These are phyloP conservation scores for Gallinago paraguaiae DNA, from an alignment of 2,113 vertebrate species.

Conservation along the genomic window DNA sequence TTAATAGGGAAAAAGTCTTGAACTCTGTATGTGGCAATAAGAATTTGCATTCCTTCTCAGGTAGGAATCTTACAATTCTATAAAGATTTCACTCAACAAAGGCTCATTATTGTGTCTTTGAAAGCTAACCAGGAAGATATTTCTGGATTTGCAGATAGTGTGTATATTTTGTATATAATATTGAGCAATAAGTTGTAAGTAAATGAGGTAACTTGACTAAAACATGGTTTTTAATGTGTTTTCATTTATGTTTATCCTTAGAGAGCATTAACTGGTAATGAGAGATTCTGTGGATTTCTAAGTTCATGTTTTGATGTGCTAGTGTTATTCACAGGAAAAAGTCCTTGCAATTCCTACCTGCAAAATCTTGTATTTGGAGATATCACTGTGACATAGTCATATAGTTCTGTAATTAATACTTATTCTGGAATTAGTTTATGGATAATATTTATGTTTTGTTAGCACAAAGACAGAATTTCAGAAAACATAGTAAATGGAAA, in stretches of 20 bases:
- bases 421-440: not conserved
- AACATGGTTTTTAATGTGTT: not conserved
- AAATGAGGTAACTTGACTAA: not conserved
- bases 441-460: not conserved
- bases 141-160: not conserved
- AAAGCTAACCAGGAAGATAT: not conserved
- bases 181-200: not conserved
- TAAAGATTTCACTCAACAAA: not conserved
- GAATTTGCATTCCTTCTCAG: conserved; percentile 45
- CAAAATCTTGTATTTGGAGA: not conserved
- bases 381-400: not conserved
- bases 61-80: not conserved
- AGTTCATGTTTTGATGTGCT: not conserved
- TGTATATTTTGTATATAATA: not conserved
- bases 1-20: conserved; percentile 45
- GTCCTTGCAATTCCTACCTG: not conserved
- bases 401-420: not conserved
- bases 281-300: not conserved
- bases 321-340: not conserved
- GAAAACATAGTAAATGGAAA: not conserved
- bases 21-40: conserved; percentile 30
- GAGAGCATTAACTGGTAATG: not conserved
- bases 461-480: not conserved
- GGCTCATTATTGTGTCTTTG: not conserved
- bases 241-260: not conserved